phyloP scores from a whole-genome alignment of 2,113 vertebrate species.

The Tupaia tana region DNA sequence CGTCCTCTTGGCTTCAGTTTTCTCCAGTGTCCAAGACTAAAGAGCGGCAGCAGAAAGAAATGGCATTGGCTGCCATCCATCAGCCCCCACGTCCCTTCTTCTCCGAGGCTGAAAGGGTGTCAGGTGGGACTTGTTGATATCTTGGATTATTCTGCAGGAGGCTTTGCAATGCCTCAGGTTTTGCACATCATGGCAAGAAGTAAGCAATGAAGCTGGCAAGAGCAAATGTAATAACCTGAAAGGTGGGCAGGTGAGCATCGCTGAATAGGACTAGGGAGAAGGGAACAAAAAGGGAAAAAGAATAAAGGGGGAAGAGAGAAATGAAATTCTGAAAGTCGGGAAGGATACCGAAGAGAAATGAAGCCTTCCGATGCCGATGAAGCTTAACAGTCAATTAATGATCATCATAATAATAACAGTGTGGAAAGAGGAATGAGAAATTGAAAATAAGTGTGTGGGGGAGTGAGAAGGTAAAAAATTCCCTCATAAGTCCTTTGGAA shows the following conservation, averaged over 20 bases:
- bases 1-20: background rate
- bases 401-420: too few relatives aligned
- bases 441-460: background rate
- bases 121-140: background rate
- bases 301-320: background rate
- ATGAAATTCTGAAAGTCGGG: background rate
- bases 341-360: background rate
- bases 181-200: background rate
- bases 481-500: background rate
- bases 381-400: background rate
- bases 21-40: background rate
- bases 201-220: background rate
- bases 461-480: background rate
- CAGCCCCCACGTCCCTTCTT: background rate
- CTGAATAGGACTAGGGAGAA: background rate
- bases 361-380: background rate
- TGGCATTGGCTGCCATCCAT: background rate
- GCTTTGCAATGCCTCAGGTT: background rate
- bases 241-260: background rate
- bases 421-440: background rate
- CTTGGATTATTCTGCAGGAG: background rate
- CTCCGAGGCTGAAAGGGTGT: accelerated
- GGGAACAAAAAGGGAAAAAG: background rate
- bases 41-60: background rate
- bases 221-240: background rate